A percentile compares a stretch with the other conserved stretches of the same genome.
Conservation (phyloP, 2,113 vertebrate species). For the Trachemys scripta region DNA sequence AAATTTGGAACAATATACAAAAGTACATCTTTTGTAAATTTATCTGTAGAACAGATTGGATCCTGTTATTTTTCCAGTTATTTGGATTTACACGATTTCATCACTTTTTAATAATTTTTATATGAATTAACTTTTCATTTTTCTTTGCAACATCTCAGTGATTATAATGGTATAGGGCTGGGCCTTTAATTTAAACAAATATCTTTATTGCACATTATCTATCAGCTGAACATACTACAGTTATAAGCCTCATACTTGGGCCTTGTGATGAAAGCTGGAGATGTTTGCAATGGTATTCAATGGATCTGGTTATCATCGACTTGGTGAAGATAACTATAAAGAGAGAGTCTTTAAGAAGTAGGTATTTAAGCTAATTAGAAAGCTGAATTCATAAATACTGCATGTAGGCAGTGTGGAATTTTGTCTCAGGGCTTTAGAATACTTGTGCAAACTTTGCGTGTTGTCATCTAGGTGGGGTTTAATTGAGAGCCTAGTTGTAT, state of each 20-base stretch:
- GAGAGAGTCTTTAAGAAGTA: not conserved
- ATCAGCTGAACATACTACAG: not conserved
- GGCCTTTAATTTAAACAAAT: not conserved
- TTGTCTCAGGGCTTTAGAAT: slow-evolving; percentile 44
- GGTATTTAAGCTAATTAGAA: not conserved
- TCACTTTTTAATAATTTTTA: not conserved
- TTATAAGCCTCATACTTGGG: not conserved
- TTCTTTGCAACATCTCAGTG: not conserved
- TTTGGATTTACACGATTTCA: not conserved
- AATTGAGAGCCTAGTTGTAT: not conserved
- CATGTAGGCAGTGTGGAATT: not conserved
- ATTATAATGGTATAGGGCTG: not conserved
- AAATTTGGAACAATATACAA: not conserved
- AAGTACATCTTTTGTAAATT: not conserved
- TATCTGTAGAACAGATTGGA: not conserved
- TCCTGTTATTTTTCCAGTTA: not conserved
- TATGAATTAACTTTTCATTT: not conserved
- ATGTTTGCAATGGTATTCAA: not conserved
- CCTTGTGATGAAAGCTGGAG: not conserved
- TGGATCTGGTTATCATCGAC: not conserved
- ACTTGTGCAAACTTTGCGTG: not conserved
- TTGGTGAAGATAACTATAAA: not conserved
- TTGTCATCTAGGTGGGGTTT: not conserved
- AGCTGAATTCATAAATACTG: not conserved
- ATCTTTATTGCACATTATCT: not conserved